Conservation (phyloP, 2,113 vertebrate species). For the Microcebus griseorufus region DNA sequence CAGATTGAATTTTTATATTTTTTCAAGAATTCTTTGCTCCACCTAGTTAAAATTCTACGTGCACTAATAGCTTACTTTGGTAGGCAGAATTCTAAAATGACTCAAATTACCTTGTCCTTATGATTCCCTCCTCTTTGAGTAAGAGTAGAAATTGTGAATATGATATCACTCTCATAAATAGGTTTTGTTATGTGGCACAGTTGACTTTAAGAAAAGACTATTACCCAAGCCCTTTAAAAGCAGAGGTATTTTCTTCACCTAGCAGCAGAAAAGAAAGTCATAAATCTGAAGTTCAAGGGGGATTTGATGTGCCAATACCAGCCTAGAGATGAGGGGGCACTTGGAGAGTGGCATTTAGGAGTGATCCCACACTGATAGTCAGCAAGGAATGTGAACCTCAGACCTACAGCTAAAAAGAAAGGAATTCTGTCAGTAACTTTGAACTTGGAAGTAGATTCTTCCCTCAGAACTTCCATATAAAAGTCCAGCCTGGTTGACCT, state of each 20-base stretch:
- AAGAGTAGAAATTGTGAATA: neutral
- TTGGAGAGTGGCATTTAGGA: neutral
- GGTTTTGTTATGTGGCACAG: neutral
- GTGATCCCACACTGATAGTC: neutral
- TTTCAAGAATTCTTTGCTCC: neutral
- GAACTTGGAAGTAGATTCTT: neutral
- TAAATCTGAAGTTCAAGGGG: neutral
- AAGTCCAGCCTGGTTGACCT: neutral
- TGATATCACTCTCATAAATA: neutral
- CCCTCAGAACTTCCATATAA: neutral
- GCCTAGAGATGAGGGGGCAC: neutral
- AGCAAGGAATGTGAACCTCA: neutral
- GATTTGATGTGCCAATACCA: neutral
- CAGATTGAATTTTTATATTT: neutral
- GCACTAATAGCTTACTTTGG: neutral
- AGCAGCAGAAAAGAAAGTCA: neutral
- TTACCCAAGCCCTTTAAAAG: neutral
- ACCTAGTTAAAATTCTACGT: neutral
- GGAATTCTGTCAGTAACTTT: neutral
- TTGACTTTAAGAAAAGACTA: neutral
- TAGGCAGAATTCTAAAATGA: conserved; percentile 13
- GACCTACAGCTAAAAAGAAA: neutral
- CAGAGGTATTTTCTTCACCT: neutral
- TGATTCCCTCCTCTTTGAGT: neutral
- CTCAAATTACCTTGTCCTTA: neutral